Base-by-base conservation (phyloP, 2,888 invertebrate genomes). In the Augochlorella aurata region DNA sequence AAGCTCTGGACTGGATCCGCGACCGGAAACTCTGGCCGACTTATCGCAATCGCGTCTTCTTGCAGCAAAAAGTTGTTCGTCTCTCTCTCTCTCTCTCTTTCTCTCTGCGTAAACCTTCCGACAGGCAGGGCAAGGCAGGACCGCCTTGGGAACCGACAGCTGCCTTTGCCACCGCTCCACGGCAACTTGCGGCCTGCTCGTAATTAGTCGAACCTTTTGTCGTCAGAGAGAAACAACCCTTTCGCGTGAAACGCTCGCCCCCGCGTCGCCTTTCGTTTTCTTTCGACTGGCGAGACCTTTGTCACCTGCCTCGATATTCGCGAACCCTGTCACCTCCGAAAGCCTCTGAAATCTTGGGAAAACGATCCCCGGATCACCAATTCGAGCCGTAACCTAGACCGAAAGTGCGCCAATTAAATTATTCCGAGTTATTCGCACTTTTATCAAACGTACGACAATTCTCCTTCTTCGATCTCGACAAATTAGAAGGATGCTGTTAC, bases 141-240 rank as follows among this genome's bases (percentile, higher is more conserved):
- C 49, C 69, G 69, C 66, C 89, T 90, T 89, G 91, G 87, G 88
- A 91, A 90, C 87, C 90, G 89, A 90, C 91, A 92, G 91, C 89
- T 90, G 91, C 89, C 85, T 89, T 89, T 84, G 88, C 85, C 89
- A 85, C 77, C 74, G 84, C 85, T 90, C 91, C 89, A 89, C 90
- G 84, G 78, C 77, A 86, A 86, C 88, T 86, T 87, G 89, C 86
- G 89, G 90, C 89, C 88, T 90, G 85, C 87, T 83, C 89, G 90
- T 92, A 92, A 92, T 92, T 92, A 92, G 89, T 87, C 82, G 88
- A 87, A 82, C 87, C 84, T 88, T 89, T 89, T 88, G 87, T 84
- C 83, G 86, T 84, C 58, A 10, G 68, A 68, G 61, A 49, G 76
- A 79, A 83, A 85, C 83, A 80, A 85, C 79, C 77, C 75, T 77